Conservation (phyloP, 2,113 vertebrate genomes). For the Caranx ignobilis region DNA sequence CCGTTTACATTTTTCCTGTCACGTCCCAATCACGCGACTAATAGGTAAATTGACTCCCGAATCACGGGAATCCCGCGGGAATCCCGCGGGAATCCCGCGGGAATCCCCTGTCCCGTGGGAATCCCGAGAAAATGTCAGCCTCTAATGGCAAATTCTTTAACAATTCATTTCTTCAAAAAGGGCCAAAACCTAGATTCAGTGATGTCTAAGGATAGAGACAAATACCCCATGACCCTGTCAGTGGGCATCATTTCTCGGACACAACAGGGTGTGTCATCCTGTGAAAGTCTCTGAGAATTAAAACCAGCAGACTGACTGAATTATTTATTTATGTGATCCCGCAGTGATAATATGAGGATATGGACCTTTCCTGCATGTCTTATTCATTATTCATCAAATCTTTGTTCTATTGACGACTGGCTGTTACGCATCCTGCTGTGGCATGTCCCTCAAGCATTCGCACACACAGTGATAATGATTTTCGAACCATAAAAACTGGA, state of each 20-base stretch:
- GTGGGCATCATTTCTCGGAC: slow-evolving; percentile 6
- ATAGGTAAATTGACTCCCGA: too few relatives aligned
- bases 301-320: slow-evolving; percentile 48
- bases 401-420: slow-evolving; percentile 54
- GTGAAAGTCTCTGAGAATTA: slow-evolving; percentile 32
- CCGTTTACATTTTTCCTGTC: too few relatives aligned
- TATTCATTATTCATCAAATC: slow-evolving; percentile 73
- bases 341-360: slow-evolving; percentile 43
- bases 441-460: slow-evolving; percentile 34
- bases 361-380: slow-evolving; percentile 41
- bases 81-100: too few relatives aligned
- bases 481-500: slow-evolving; percentile 14
- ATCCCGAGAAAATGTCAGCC: too few relatives aligned
- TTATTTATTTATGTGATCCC: slow-evolving; percentile 68
- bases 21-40: too few relatives aligned
- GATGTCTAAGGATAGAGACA: background rate
- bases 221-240: background rate
- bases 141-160: background rate
- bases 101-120: too few relatives aligned
- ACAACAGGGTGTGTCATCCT: slow-evolving; percentile 23
- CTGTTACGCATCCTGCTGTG: slow-evolving; percentile 58
- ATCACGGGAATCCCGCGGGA: too few relatives aligned
- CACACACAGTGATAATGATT: slow-evolving; percentile 11
- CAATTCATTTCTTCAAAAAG: background rate
- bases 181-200: background rate